Evolutionary conservation across 2,797 vertebrate species (phyloP), one percentile per base, ranked within the genome.

Genomic region (Notolabrus celidotus): DNA sequence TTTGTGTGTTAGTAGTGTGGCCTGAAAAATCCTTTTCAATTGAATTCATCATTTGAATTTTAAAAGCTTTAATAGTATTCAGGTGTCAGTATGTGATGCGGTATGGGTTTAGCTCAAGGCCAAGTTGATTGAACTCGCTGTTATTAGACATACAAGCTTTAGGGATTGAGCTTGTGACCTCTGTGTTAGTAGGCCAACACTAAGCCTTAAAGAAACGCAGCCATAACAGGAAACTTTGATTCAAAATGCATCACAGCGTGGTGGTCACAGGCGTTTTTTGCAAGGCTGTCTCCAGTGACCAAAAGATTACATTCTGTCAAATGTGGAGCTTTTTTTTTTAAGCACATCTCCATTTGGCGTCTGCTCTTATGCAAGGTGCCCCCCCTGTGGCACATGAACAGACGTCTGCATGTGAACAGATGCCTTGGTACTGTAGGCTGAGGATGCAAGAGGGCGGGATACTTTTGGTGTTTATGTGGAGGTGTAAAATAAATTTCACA

Each of bases 101-200:
- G 16, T n/a, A 23, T 7, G 9, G 56, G 62, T 59, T 60, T 15
- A 70, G 25, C 25, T 67, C 25, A 53, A 58, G 54, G 61, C 46
- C 46, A 45, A 39, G 36, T 20, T 66, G 68, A 71, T 60, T 77
- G 67, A 76, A 74, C 53, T 46, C 66, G 59, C 76, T 74, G 60
- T 36, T 77, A 17, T 71, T 42, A 39, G 75, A 66, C 46, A 58
- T 25, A 46, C 20, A 46, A 76, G 71, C 64, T 79, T 63, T 55
- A 49, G 67, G 43, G 60, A 50, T 51, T 65, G 55, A 77, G 52
- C 34, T 25, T 36, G 31, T 73, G 74, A 72, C 72, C 71, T 65
- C 67, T 56, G 39, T 63, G 55, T 36, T n/a, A 45, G 36, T 25
- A 39, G 53, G 52, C 74, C 66, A 51, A 19, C 57, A 23, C 1